Percentiles rank a stretch among this genome's conserved stretches.
Conservation (phyloP, 2,888 invertebrate genomes). For the Volucella bombylans region DNA sequence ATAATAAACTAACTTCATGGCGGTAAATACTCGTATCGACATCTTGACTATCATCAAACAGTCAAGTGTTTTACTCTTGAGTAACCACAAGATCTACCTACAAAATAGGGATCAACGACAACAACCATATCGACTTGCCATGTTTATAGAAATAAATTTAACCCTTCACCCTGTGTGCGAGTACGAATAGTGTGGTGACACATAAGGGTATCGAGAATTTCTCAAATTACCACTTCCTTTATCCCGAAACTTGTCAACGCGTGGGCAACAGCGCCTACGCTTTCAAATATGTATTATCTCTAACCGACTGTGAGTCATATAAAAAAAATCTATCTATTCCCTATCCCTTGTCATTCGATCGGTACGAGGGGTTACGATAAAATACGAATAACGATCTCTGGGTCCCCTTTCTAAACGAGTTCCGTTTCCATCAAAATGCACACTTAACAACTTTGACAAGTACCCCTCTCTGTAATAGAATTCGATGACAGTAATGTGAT, state of each 20-base stretch:
- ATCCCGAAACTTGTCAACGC: slow-evolving; percentile 32
- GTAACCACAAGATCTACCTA: too few relatives aligned
- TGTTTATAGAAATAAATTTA: slow-evolving; percentile 49
- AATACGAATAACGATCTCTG: neutral
- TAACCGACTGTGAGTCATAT: slow-evolving; percentile 14
- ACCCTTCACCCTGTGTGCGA: slow-evolving; percentile 1
- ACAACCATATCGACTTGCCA: too few relatives aligned
- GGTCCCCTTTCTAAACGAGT: slow-evolving; percentile 19
- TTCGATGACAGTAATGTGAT: slow-evolving; percentile 67
- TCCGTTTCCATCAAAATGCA: slow-evolving; percentile 31
- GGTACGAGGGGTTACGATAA: slow-evolving; percentile 4
- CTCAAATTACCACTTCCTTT: slow-evolving; percentile 63
- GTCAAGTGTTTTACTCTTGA: too few relatives aligned
- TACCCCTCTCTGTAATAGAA: slow-evolving; percentile 16
- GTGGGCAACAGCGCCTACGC: slow-evolving; percentile 10
- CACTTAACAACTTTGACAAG: slow-evolving; percentile 57
- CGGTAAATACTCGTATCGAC: too few relatives aligned
- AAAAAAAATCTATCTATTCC: slow-evolving; percentile 1
- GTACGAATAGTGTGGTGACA: slow-evolving; percentile 8
- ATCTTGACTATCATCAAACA: too few relatives aligned
- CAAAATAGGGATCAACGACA: too few relatives aligned
- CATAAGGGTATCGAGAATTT: slow-evolving; percentile 5
- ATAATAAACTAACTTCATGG: too few relatives aligned
- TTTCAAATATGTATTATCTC: slow-evolving; percentile 30
- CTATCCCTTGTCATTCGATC: slow-evolving; percentile 3